These are phyloP conservation scores for Porites rus DNA, from an alignment of 92 coral and sea anemone genomes.

Conservation along the genomic window DNA sequence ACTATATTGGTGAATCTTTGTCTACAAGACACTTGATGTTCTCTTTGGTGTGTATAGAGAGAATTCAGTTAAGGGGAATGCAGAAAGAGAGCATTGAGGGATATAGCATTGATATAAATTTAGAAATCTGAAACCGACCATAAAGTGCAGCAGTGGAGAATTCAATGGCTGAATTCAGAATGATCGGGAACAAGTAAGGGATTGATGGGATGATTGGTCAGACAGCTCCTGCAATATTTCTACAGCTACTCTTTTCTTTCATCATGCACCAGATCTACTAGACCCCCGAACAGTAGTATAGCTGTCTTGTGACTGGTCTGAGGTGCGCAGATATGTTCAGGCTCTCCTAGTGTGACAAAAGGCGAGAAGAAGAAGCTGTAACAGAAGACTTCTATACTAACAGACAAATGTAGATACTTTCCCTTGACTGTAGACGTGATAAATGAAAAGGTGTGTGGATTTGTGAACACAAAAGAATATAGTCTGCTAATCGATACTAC, in stretches of 20 bases:
- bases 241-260: conserved; percentile 45
- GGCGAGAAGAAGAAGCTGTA: too few species aligned
- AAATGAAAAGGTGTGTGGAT: too few species aligned
- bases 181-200: conserved; percentile 33
- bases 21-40: conserved; percentile 47
- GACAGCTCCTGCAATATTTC: conserved; percentile 50
- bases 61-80: conserved; percentile 54
- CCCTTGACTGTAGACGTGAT: too few species aligned
- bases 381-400: too few species aligned
- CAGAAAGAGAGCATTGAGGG: conserved; percentile 58
- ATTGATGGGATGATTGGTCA: conserved; percentile 65
- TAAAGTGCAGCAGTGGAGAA: conserved; percentile 44
- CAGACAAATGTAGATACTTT: too few species aligned
- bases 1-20: conserved; percentile 45
- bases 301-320: conserved; percentile 57
- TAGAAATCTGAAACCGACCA: conserved; percentile 43
- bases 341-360: too few species aligned
- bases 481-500: too few species aligned
- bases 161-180: conserved; percentile 52
- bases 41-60: conserved; percentile 55
- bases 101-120: conserved; percentile 42
- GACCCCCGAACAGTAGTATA: conserved; percentile 27
- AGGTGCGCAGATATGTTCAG: conserved; percentile 36
- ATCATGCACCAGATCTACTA: conserved; percentile 39
- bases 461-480: too few species aligned